Base-by-base conservation (phyloP, 1,140 invertebrate species). In the Drosophila yakuba region DNA sequence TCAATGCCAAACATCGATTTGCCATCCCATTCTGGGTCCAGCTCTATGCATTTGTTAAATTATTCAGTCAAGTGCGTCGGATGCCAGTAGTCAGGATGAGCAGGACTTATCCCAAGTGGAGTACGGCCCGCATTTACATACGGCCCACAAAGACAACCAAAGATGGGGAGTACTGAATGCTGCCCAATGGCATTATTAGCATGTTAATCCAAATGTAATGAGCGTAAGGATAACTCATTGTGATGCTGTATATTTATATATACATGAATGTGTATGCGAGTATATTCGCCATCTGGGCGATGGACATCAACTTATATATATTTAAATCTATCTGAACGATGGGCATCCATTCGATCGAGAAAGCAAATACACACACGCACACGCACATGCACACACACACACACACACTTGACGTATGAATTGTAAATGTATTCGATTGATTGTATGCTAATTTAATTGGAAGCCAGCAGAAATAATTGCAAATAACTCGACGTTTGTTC, bases 121-220 rank as follows among this genome's bases (percentile, higher is more conserved):
- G 10, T 10, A 25, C 7, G 0, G 45, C 45, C 63, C 63, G 55
- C 63, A 77, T 77, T 38, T 77, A 36, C 45, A 62, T 67, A 54
- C 48, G 2, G 15, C 17, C 32, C 52, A 15, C 39, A 47, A 23
- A 23, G 15, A 12, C 15, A 32, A 35, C 28, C 15, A 45, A 23
- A 28, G 15, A 39, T 66, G 51, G 17, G 14, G 8, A 51, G 28
- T 12, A 5, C 11, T n/a, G 28, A 5, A 11, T 36, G n/a, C 41
- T 57, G 60, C 69, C 72, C 44, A 51, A 17, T 64, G 58, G 78
- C 66, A 78, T 89, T 89, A 89, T 89, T 74, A 89, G 84, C 84
- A 89, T 89, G 80, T 89, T 89, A 89, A 89, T 89, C 77, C 85
- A 84, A 89, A 89, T 89, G 84, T 89, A 89, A 89, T 89, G 73